Evolutionary conservation across 2,113 vertebrate genomes (phyloP).

Genomic region (Nettapus auritus): DNA sequence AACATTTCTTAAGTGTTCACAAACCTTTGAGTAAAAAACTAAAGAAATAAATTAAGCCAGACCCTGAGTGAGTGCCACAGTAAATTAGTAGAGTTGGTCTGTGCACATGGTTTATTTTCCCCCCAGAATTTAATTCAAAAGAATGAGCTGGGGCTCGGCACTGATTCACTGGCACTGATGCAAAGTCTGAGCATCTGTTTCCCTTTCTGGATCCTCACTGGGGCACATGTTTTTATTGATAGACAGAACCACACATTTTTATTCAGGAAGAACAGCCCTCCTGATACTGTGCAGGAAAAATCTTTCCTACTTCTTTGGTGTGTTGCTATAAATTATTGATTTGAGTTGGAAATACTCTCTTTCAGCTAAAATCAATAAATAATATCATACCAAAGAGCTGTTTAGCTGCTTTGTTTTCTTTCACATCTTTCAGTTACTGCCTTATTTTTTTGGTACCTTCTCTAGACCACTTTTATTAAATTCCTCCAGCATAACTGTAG

Average conservation of each 20-base stretch:
- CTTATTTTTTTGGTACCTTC: neutral
- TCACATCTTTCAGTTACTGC: slow-evolving; percentile 5
- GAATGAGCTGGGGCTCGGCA: slow-evolving; percentile 23
- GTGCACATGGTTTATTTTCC: neutral
- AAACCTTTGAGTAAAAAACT: slow-evolving; percentile 60
- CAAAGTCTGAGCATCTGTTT: slow-evolving; percentile 35
- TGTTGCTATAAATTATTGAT: slow-evolving; percentile 70
- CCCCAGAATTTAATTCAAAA: slow-evolving; percentile 53
- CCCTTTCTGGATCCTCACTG: slow-evolving; percentile 44
- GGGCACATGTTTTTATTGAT: slow-evolving; percentile 30
- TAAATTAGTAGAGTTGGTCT: slow-evolving; percentile 24
- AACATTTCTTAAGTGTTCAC: slow-evolving; percentile 60
- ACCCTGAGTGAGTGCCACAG: slow-evolving; percentile 28
- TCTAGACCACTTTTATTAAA: slow-evolving; percentile 36
- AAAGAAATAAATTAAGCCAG: slow-evolving; percentile 41
- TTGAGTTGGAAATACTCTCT: slow-evolving; percentile 54
- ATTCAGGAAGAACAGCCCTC: slow-evolving; percentile 36
- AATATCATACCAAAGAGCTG: slow-evolving; percentile 58
- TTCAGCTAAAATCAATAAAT: slow-evolving; percentile 74
- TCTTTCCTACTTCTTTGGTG: slow-evolving; percentile 1
- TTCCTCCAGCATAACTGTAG: neutral
- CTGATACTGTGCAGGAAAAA: slow-evolving; percentile 34
- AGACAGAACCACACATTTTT: slow-evolving; percentile 48
- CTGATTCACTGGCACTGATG: neutral
- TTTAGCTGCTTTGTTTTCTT: slow-evolving; percentile 66